A percentile compares a stretch with the other conserved stretches of the same genome.
These are phyloP conservation scores for Eupithecia centaureata DNA, from an alignment of 2,888 invertebrate species.

Conservation along the genomic window DNA sequence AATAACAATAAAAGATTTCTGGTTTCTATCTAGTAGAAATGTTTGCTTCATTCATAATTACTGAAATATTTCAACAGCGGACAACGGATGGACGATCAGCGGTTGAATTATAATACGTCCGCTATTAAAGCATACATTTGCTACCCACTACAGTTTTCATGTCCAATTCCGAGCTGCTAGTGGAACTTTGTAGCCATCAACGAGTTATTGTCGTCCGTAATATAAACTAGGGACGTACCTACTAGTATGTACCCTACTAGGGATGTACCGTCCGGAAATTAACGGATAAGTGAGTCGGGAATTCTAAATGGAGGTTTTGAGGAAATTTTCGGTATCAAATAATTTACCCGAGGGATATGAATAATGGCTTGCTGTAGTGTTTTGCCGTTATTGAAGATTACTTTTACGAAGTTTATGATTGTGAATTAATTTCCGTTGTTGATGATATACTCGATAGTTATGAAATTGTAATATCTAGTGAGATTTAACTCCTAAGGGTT, in stretches of 20 bases:
- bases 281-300: constrained; percentile 28
- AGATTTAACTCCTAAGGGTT: too few species aligned
- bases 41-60: too few species aligned
- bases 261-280: constrained; percentile 32
- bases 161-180: constrained; percentile 39
- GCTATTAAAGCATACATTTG: constrained; percentile 5
- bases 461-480: neutral
- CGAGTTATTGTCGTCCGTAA: constrained; percentile 38
- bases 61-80: neutral
- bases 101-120: neutral
- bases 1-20: too few species aligned
- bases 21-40: too few species aligned
- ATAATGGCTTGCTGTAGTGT: constrained; percentile 14
- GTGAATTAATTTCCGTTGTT: constrained; percentile 8
- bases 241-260: constrained; percentile 21
- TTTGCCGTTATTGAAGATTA: constrained; percentile 19
- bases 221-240: constrained; percentile 15
- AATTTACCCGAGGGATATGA: constrained; percentile 26
- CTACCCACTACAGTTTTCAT: constrained; percentile 36
- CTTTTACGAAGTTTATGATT: constrained; percentile 6
- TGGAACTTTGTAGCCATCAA: constrained; percentile 40
- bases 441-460: neutral
- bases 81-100: neutral
- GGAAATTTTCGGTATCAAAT: constrained; percentile 24
- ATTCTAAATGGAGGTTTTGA: constrained; percentile 26